Percentiles rank a stretch among this genome's conserved stretches.
phyloP scores from a whole-genome alignment of 2,113 vertebrate species.

The Melanocharis versteri region DNA sequence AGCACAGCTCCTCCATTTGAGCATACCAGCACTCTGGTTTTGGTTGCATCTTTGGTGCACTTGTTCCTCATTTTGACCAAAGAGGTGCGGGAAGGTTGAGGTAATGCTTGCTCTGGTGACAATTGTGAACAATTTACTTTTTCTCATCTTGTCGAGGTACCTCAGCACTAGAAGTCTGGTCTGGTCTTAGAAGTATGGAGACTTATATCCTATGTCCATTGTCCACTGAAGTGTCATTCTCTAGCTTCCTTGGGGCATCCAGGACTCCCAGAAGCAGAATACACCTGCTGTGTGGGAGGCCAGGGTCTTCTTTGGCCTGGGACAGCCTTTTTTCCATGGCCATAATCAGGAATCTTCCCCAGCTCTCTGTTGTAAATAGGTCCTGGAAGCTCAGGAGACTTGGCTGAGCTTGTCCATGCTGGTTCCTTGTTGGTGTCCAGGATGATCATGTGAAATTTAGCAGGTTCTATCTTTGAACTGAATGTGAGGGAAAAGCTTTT shows the following conservation, averaged over 20 bases:
- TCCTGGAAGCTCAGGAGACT: neutral
- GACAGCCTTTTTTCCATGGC: neutral
- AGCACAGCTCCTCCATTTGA: neutral
- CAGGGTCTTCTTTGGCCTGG: neutral
- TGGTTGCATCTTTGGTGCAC: neutral
- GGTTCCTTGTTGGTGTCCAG: neutral
- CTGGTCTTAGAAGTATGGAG: neutral
- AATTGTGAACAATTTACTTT: neutral
- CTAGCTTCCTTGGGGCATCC: neutral
- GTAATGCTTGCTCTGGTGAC: neutral
- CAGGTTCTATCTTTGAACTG: neutral
- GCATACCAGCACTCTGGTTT: neutral
- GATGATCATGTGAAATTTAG: neutral
- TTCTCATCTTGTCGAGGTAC: neutral
- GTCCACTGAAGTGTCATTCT: neutral
- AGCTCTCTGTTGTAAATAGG: neutral
- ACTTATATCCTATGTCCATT: neutral
- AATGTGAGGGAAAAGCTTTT: neutral
- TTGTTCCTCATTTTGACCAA: neutral
- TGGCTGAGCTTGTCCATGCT: neutral
- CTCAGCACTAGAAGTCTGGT: neutral
- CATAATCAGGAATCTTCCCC: neutral
- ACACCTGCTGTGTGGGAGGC: neutral
- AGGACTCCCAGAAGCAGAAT: neutral
- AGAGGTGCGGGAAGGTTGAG: neutral